Percentiles rank a stretch among this genome's conserved stretches.
These are phyloP conservation scores for Tympanoctomys barrerae DNA, from an alignment of 2,797 vertebrate species.

Conservation along the genomic window DNA sequence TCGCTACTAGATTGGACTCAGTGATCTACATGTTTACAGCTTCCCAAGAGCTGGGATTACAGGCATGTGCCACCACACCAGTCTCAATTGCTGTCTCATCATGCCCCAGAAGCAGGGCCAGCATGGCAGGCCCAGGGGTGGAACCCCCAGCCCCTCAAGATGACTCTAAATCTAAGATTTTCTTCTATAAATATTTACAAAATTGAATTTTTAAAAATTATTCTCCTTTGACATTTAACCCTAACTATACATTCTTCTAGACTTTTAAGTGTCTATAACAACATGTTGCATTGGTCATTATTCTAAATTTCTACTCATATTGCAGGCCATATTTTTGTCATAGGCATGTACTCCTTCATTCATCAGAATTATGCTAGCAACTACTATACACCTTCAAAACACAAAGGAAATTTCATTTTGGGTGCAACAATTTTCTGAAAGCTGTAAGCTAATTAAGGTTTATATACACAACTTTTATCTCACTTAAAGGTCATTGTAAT, in stretches of 20 bases:
- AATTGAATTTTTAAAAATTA: background rate
- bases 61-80: too few species aligned
- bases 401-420: background rate
- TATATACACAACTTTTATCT: background rate
- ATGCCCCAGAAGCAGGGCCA: too few species aligned
- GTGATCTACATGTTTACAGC: too few species aligned
- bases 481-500: background rate
- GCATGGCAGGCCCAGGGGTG: too few species aligned
- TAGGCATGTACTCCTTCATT: background rate
- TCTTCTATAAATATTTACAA: background rate
- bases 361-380: constrained; percentile 11
- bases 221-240: background rate
- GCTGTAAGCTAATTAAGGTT: background rate
- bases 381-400: background rate
- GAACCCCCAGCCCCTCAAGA: too few species aligned
- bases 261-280: background rate
- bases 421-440: background rate
- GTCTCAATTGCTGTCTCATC: too few species aligned
- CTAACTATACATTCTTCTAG: background rate
- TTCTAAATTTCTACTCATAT: background rate
- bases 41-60: too few species aligned
- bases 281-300: background rate
- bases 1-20: too few species aligned
- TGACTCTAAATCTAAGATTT: background rate
- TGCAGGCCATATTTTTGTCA: background rate